These are phyloP conservation scores for Cairina moschata DNA, from an alignment of 2,113 vertebrate genomes.

Conservation along the genomic window DNA sequence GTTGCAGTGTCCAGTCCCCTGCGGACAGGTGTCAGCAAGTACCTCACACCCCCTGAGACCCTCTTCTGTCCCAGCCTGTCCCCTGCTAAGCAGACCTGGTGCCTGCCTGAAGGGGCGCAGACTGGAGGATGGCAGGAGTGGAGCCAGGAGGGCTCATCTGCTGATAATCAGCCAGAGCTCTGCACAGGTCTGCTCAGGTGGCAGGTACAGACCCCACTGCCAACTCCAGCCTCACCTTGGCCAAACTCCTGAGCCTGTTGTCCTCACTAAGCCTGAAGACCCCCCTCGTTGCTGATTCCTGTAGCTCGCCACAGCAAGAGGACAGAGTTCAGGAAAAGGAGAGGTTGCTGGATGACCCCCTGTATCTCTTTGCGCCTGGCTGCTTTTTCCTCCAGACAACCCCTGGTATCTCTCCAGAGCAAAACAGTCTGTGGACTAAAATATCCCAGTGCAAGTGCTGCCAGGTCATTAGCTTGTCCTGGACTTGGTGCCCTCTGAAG, in stretches of 20 bases:
- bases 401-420: constrained; percentile 16
- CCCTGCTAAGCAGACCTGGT: background rate
- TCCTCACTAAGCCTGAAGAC: background rate
- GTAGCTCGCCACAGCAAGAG: background rate
- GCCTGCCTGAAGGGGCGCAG: background rate
- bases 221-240: background rate
- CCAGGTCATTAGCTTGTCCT: background rate
- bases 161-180: background rate
- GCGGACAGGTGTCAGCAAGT: background rate
- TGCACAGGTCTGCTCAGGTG: background rate
- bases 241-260: background rate
- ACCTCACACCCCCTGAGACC: background rate
- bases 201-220: background rate
- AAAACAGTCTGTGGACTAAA: background rate
- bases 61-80: background rate
- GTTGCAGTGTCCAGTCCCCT: accelerated
- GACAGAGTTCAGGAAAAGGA: background rate
- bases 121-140: accelerated
- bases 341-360: background rate
- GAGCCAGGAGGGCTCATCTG: background rate
- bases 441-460: background rate
- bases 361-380: background rate
- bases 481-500: background rate
- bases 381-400: background rate
- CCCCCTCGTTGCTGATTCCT: background rate